These are phyloP conservation scores for Rhinoderma darwinii DNA, from an alignment of 2,113 vertebrate species.

Conservation along the genomic window DNA sequence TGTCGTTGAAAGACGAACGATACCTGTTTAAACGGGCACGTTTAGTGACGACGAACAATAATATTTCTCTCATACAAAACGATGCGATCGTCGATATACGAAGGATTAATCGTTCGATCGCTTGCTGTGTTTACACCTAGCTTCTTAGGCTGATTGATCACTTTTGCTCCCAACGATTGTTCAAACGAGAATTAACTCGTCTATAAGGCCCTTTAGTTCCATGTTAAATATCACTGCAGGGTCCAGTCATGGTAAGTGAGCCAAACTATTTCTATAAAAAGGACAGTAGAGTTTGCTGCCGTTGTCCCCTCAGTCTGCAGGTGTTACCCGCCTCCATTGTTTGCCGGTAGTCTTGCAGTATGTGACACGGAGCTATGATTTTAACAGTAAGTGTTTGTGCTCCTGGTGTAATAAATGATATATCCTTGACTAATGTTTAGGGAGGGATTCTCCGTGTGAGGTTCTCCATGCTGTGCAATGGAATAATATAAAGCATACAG, in stretches of 20 bases:
- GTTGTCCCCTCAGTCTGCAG: background rate
- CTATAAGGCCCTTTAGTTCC: too few relatives aligned
- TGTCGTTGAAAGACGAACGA: too few relatives aligned
- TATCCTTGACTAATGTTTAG: slow-evolving; percentile 11
- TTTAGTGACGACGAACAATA: too few relatives aligned
- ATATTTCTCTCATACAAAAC: too few relatives aligned
- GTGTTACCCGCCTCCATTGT: slow-evolving; percentile 25
- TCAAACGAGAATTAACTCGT: too few relatives aligned
- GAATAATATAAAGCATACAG: background rate
- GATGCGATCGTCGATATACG: too few relatives aligned
- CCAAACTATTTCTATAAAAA: background rate
- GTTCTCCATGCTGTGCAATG: background rate
- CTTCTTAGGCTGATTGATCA: too few relatives aligned
- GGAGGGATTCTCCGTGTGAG: background rate
- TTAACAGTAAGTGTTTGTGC: slow-evolving; percentile 28
- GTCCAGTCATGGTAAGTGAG: background rate
- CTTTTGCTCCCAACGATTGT: too few relatives aligned
- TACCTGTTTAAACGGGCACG: too few relatives aligned
- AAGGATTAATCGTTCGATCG: too few relatives aligned
- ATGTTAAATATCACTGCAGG: background rate
- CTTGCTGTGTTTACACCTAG: too few relatives aligned
- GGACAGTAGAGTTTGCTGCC: background rate
- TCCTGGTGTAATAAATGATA: slow-evolving; percentile 30
- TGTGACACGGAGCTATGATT: slow-evolving; percentile 18
- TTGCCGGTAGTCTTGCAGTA: background rate